These are phyloP conservation scores for Ischnura elegans DNA, from an alignment of 2,888 invertebrate genomes.

Conservation along the genomic window DNA sequence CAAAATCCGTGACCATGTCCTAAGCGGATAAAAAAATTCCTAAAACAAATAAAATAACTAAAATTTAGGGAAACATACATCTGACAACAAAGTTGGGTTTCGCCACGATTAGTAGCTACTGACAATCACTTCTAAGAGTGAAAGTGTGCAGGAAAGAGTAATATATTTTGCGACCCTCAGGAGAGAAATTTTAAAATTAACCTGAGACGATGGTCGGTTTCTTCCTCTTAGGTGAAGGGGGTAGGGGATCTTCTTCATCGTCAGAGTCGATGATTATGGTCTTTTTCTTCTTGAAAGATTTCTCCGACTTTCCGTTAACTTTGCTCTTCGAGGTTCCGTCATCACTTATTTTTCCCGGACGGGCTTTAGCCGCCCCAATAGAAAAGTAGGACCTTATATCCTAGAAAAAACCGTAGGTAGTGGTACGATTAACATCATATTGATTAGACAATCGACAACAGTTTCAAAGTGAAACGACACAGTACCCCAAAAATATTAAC, in stretches of 20 bases:
- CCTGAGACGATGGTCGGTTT: slow-evolving; percentile 73
- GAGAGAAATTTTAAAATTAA: slow-evolving; percentile 71
- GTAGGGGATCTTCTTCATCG: slow-evolving; percentile 76
- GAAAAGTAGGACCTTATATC: slow-evolving; percentile 84
- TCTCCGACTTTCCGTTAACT: slow-evolving; percentile 74
- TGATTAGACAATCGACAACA: not conserved
- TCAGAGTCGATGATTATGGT: slow-evolving; percentile 76
- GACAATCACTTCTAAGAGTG: no score
- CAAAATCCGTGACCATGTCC: no score
- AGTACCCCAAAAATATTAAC: not conserved
- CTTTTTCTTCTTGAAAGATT: slow-evolving; percentile 72
- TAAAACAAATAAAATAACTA: no score
- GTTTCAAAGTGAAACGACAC: not conserved
- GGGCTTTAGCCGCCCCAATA: slow-evolving; percentile 75
- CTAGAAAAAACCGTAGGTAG: slow-evolving; percentile 76
- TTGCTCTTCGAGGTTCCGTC: slow-evolving; percentile 68
- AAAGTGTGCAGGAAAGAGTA: no score
- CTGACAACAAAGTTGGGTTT: no score
- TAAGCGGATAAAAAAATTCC: no score
- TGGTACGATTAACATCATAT: not conserved
- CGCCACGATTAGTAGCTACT: no score
- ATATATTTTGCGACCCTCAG: no score
- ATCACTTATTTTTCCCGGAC: slow-evolving; percentile 70
- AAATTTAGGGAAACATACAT: no score
- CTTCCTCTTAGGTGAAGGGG: slow-evolving; percentile 60